A percentile compares a stretch with the other conserved stretches of the same genome.
Conservation (phyloP, 2,113 vertebrate genomes). For the Chlamydotis undulata region DNA sequence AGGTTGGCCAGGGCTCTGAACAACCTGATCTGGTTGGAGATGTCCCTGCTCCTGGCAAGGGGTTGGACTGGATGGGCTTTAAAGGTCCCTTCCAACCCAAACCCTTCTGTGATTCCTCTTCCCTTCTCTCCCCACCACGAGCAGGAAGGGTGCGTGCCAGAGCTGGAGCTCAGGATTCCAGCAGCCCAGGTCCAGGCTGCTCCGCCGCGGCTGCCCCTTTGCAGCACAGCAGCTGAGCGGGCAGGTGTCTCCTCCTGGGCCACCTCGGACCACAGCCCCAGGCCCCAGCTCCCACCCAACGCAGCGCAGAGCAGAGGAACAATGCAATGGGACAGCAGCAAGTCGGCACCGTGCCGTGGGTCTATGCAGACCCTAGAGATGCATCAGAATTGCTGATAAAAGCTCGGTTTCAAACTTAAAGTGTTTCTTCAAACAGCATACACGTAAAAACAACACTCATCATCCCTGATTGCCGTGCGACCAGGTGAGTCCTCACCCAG, state of each 20-base stretch:
- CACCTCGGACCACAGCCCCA: not conserved
- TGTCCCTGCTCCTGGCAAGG: too few relatives aligned
- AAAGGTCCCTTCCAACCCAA: too few relatives aligned
- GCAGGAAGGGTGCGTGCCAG: fast-evolving
- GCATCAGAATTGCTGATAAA: not conserved
- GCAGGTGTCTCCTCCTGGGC: not conserved
- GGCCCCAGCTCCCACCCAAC: not conserved
- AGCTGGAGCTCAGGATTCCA: not conserved
- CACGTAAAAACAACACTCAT: fast-evolving
- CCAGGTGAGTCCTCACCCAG: not conserved
- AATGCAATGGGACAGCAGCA: fast-evolving
- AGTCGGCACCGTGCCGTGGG: fast-evolving
- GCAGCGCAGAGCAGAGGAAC: not conserved
- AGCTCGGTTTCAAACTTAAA: not conserved
- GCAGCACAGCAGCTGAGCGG: fast-evolving
- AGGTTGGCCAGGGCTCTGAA: too few relatives aligned
- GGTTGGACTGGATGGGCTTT: too few relatives aligned
- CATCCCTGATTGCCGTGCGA: fast-evolving
- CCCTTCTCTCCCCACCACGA: fast-evolving
- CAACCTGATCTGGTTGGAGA: too few relatives aligned
- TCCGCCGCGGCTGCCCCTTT: fast-evolving
- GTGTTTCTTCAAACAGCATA: fast-evolving
- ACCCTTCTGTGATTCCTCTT: not conserved
- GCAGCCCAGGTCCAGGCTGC: not conserved
- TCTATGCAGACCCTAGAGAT: not conserved